phyloP scores from a whole-genome alignment of 2,797 vertebrate species.

The Paedocypris micromegethes region DNA sequence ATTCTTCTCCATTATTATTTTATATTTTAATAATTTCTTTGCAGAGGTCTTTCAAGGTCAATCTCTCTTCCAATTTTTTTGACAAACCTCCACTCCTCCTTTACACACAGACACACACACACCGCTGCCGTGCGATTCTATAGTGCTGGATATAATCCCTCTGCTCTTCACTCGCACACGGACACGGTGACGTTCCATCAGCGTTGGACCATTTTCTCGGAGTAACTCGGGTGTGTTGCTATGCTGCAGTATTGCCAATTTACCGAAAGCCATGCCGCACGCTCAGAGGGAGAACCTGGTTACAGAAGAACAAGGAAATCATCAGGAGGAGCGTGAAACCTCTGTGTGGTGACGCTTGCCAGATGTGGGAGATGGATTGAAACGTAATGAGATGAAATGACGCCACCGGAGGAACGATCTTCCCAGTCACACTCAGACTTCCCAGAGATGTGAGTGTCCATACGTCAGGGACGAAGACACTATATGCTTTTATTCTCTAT shows the following conservation, averaged over 20 bases:
- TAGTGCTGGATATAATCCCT: background rate
- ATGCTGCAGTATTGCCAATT: constrained; percentile 18
- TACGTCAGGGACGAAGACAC: too few relatives aligned
- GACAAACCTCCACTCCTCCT: background rate
- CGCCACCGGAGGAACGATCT: constrained; percentile 34
- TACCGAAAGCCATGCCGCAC: background rate
- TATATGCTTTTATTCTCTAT: too few relatives aligned
- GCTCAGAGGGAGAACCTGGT: constrained; percentile 23
- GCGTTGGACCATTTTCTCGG: background rate
- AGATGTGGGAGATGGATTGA: constrained; percentile 42
- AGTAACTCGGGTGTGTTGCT: background rate
- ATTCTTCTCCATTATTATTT: too few relatives aligned
- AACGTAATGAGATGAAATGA: constrained; percentile 49
- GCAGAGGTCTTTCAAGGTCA: too few relatives aligned
- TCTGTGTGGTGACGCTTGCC: constrained; percentile 22
- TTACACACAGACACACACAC: constrained; percentile 1
- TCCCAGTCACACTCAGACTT: constrained; percentile 14
- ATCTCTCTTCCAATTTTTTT: too few relatives aligned
- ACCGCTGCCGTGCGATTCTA: background rate
- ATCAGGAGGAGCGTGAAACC: constrained; percentile 24
- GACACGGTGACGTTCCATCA: constrained; percentile 1
- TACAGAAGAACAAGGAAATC: constrained; percentile 30
- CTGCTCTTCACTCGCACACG: background rate
- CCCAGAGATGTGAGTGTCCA: too few relatives aligned
- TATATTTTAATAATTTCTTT: too few relatives aligned